A percentile compares a stretch with the other conserved stretches of the same genome.
Evolutionary conservation across 2,888 invertebrate genomes (phyloP).

Genomic region (Ischnus inquisitorius): DNA sequence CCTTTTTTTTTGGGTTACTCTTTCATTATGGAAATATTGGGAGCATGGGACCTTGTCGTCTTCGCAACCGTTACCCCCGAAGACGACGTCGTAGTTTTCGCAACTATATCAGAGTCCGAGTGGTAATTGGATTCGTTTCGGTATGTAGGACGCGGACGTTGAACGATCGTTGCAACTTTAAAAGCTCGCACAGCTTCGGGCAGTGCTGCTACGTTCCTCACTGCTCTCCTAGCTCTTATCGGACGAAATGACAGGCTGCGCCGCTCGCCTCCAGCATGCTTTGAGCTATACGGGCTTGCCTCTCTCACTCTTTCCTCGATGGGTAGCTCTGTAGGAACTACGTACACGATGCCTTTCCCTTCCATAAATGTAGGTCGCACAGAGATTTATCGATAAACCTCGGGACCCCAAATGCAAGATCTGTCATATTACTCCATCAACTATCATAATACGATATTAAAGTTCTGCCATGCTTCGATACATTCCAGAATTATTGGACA

Average conservation of each 20-base stretch:
- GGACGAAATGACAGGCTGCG: slow-evolving; percentile 59
- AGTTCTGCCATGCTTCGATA: neutral
- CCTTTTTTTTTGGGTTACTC: neutral
- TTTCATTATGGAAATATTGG: neutral
- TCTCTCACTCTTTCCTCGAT: neutral
- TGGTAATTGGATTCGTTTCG: slow-evolving; percentile 64
- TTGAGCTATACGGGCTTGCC: slow-evolving; percentile 27
- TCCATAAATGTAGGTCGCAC: slow-evolving; percentile 55
- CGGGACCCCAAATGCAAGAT: slow-evolving; percentile 19
- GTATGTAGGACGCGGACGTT: slow-evolving; percentile 64
- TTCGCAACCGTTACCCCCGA: neutral
- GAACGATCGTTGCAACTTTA: slow-evolving; percentile 64
- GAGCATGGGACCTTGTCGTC: neutral
- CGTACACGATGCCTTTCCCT: slow-evolving; percentile 24
- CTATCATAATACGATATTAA: slow-evolving; percentile 12
- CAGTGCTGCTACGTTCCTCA: slow-evolving; percentile 22
- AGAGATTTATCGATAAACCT: slow-evolving; percentile 52
- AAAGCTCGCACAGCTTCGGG: slow-evolving; percentile 50
- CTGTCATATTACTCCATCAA: slow-evolving; percentile 47
- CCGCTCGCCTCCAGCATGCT: slow-evolving; percentile 29
- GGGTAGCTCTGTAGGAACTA: slow-evolving; percentile 6
- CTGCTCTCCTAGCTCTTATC: slow-evolving; percentile 49
- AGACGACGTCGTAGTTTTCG: slow-evolving; percentile 31
- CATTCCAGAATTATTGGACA: neutral
- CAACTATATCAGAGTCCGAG: slow-evolving; percentile 24